A percentile compares a stretch with the other conserved stretches of the same genome.
Conservation (phyloP, 1,140 invertebrate genomes). For the Cylas formicarius region DNA sequence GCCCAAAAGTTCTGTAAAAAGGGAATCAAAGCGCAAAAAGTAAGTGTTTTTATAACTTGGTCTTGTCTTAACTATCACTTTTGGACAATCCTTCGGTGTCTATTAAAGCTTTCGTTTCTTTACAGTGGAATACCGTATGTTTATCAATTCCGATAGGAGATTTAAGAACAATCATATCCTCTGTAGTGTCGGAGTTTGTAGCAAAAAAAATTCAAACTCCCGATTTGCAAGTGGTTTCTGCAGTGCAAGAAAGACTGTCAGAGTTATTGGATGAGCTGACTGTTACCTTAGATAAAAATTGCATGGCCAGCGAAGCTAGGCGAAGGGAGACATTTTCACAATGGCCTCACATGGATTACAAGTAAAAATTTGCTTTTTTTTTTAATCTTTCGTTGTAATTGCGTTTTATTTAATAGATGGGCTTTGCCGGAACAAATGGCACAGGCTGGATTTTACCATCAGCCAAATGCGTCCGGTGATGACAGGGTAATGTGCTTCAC, state of each 20-base stretch:
- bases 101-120: slow-evolving; percentile 22
- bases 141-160: slow-evolving; percentile 69
- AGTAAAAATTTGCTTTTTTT: slow-evolving; percentile 51
- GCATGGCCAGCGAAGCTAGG: slow-evolving; percentile 88
- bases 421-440: slow-evolving; percentile 92
- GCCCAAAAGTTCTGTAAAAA: slow-evolving; percentile 65
- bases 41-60: slow-evolving; percentile 40
- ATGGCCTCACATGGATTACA: slow-evolving; percentile 96
- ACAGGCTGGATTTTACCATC: slow-evolving; percentile 91
- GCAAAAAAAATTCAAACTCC: slow-evolving; percentile 73
- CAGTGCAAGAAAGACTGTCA: slow-evolving; percentile 76
- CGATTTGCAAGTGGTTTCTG: slow-evolving; percentile 78
- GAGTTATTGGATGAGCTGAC: slow-evolving; percentile 58
- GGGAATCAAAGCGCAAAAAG: slow-evolving; percentile 79
- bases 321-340: slow-evolving; percentile 81
- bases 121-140: slow-evolving; percentile 86
- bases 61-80: background rate
- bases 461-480: slow-evolving; percentile 79
- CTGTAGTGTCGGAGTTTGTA: slow-evolving; percentile 74
- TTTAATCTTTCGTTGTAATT: background rate
- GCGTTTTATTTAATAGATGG: slow-evolving; percentile 56
- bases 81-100: background rate
- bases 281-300: slow-evolving; percentile 54
- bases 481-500: slow-evolving; percentile 93
- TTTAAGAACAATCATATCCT: slow-evolving; percentile 68